Base-by-base conservation (phyloP, 1,140 invertebrate species). In the Drosophila ironensis region DNA sequence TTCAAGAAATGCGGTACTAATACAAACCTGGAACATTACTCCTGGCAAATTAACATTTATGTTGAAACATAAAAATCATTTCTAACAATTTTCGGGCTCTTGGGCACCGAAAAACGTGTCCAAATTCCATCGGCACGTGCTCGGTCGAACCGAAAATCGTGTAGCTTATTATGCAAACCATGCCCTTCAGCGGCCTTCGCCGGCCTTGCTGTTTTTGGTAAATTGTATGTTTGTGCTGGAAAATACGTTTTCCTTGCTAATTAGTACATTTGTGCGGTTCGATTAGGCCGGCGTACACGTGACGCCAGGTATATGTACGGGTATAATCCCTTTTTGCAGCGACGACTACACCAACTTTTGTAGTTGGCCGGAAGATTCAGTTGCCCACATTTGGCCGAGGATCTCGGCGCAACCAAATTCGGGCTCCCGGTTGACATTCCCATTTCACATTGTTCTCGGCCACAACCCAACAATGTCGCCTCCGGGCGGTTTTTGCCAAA, bases 231-330 rank as follows among this genome's bases (percentile, higher is more conserved):
- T 68, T 69, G 44, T 47, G 61, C 66, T 56, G 61, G 35, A 69
- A 67, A 69, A 68, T 68, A 56, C 63, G 66, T 68, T 70, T 70
- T 70, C 24, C 25, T 60, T 45, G 40, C 67, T 70, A 70, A 70
- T 70, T 70, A 70, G 67, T 60, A 60, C 66, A 70, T 70, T 70
- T 70, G 64, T 45, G 64, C 53, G 28, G 67, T 60, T 69, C 66
- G 45, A 70, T 70, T 70, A 45, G 66, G 67, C 11, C 44, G 27
- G 12, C 52, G 28, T 9, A 59, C 67, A 70, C 67, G 67, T 70
- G 67, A 70, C 53, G 46, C 33, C 40, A 44, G 46, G 59, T 70
- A n/a, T n/a, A n/a, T n/a, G n/a, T n/a, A n/a, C n/a, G n/a, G n/a
- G n/a, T n/a, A n/a, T n/a, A 70, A 70, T 70, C 66, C 45, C 66